Conservation (phyloP, 2,113 vertebrate genomes). For the Gobius niger region DNA sequence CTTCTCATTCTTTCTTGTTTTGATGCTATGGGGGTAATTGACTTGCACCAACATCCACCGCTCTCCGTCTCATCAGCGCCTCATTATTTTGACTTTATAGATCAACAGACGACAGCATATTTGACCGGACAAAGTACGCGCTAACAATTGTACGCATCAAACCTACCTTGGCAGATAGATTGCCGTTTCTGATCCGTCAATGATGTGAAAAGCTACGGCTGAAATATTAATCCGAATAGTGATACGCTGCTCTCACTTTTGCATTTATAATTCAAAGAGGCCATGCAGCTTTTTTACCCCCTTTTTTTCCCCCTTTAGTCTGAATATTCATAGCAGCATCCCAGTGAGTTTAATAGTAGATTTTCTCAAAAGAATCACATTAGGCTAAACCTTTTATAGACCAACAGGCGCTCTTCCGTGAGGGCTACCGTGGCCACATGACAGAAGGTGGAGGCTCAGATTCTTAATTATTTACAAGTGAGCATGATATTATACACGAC, state of each 20-base stretch:
- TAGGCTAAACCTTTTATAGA: neutral
- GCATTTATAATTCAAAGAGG: conserved; percentile 28
- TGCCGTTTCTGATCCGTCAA: conserved; percentile 30
- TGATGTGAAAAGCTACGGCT: conserved; percentile 30
- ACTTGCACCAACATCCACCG: conserved; percentile 44
- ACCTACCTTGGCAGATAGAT: conserved; percentile 23
- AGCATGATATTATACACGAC: no score
- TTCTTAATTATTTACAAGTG: no score
- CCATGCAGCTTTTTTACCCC: neutral
- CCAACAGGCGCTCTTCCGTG: neutral
- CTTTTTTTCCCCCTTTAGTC: neutral
- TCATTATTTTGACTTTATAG: conserved; percentile 51
- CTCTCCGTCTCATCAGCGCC: conserved; percentile 53
- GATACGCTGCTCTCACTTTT: conserved; percentile 11
- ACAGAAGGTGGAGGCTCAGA: neutral
- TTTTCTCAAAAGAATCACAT: neutral
- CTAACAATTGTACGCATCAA: conserved; percentile 8
- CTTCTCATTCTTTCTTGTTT: conserved; percentile 30
- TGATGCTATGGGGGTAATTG: conserved; percentile 59
- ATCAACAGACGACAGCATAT: conserved; percentile 28
- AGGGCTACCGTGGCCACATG: neutral
- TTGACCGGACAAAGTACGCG: conserved; percentile 43
- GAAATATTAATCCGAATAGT: conserved; percentile 43
- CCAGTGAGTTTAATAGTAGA: neutral
- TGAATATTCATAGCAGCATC: neutral